Evolutionary conservation across 2,113 vertebrate genomes (phyloP), one percentile per base, ranked within the genome.

Genomic region (Scytalopus superciliaris): DNA sequence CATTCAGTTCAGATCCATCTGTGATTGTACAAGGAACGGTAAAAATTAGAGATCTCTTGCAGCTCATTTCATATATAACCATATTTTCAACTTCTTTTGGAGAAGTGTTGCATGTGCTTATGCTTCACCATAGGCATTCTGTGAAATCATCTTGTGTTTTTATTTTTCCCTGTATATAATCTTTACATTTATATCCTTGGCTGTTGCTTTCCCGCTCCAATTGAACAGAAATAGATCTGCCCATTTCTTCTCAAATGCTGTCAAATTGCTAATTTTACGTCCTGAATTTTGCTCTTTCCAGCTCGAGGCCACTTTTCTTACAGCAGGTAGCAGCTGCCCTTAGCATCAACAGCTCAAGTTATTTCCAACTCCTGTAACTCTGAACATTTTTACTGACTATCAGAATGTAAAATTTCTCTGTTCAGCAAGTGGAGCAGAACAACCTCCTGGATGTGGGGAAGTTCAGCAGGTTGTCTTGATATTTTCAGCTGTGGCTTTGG

Each of bases 271-370:
- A 69, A 91, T 94, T 92, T 91, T 82, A 25, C 62, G 89, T 64
- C 66, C 69, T 45, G 69, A 82, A 33, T 91, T 95, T 72, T 93
- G 14, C 49, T 79, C 52, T 57, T 81, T 78, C n/a, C n/a, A 89
- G 40, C 74, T 92, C n/a, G 76, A 49, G 57, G 42, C 89, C 77
- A 39, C 92, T 96, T 94, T 75, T 62, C 50, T 93, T 86, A 66
- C 27, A 37, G 62, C 82, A 95, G 59, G 17, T 13, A 76, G 70
- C 53, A 83, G 57, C 57, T 91, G 40, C n/a, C 81, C 57, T 89
- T 87, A 91, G 72, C 69, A 68, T 70, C 77, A 84, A 27, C 66
- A 91, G 70, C 84, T 92, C 37, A 12, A 91, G 56, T 78, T 94
- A 82, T 91, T 93, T 87, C 66, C 45, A 79, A 3, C 31, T 37